Evolutionary conservation across 1,140 invertebrate species (phyloP).

Genomic region (Zaprionus lachaisei): DNA sequence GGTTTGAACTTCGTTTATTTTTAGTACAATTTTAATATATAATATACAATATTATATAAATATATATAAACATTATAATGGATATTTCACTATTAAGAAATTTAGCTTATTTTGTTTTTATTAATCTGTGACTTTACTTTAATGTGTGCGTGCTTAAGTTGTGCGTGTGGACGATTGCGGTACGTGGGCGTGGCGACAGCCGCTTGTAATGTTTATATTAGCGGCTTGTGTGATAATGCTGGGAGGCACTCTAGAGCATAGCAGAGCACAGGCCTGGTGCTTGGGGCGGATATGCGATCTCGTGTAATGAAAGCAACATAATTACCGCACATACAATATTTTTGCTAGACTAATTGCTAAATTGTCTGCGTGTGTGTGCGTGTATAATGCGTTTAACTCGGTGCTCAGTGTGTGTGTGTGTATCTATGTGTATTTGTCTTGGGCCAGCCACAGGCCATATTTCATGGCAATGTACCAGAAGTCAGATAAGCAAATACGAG

Average conservation of each 20-base stretch:
- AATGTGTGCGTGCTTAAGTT: conserved; percentile 1
- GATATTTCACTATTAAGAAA: background rate
- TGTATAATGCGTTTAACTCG: conserved; percentile 8
- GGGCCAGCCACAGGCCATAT: background rate
- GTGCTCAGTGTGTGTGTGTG: too few species aligned
- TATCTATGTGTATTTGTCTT: background rate
- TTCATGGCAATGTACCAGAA: conserved; percentile 20
- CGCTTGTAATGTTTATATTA: conserved; percentile 30
- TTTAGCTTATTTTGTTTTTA: conserved; percentile 7
- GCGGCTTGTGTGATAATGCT: conserved; percentile 24
- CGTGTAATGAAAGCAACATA: conserved; percentile 28
- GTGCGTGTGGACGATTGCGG: background rate
- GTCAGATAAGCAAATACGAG: conserved; percentile 1
- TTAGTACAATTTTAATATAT: too few species aligned
- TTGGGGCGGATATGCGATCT: conserved; percentile 1
- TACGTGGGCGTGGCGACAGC: background rate
- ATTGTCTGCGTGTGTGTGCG: conserved; percentile 1
- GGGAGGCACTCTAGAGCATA: background rate
- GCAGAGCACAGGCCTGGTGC: background rate
- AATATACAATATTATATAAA: too few species aligned
- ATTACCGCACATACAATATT: conserved; percentile 20
- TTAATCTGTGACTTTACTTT: conserved; percentile 19
- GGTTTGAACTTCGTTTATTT: too few species aligned
- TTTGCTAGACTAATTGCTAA: conserved; percentile 12
- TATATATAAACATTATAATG: too few species aligned